phyloP scores from a whole-genome alignment of 1,140 invertebrate genomes.

The Zaprionus vittiger region DNA sequence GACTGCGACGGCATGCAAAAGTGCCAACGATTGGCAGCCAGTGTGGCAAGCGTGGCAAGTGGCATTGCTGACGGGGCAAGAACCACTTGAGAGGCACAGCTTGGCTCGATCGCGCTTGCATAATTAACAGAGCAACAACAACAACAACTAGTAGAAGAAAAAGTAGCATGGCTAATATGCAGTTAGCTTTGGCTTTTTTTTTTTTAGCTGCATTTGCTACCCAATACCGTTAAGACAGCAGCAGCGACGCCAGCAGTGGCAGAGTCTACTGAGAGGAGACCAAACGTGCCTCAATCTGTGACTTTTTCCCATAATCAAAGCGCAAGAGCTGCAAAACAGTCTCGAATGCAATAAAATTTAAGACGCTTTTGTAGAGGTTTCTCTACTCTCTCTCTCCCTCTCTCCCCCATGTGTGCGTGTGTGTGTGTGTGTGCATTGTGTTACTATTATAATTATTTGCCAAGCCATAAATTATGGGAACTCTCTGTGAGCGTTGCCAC shows the following conservation, averaged over 20 bases:
- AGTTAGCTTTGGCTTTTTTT: conserved; percentile 41
- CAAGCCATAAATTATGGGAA: conserved; percentile 76
- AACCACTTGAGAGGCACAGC: conserved; percentile 31
- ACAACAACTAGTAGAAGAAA: not conserved
- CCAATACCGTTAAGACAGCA: conserved; percentile 49
- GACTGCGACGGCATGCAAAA: not conserved
- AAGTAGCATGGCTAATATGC: conserved; percentile 40
- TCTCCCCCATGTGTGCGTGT: not conserved
- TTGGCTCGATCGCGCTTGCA: conserved; percentile 41
- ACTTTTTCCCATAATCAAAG: conserved; percentile 76
- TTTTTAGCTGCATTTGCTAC: conserved; percentile 7
- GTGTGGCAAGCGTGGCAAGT: conserved; percentile 17
- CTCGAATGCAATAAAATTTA: conserved; percentile 75
- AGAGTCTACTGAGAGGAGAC: not conserved
- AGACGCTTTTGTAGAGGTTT: conserved; percentile 66
- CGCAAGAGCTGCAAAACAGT: conserved; percentile 49
- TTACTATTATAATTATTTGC: conserved; percentile 80
- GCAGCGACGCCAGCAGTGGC: conserved; percentile 13
- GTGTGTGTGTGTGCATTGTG: conserved; percentile 57
- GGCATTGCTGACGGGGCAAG: conserved; percentile 30
- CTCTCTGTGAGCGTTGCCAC: conserved; percentile 64
- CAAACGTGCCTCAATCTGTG: conserved; percentile 13
- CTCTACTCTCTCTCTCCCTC: not conserved
- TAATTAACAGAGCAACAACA: conserved; percentile 46
- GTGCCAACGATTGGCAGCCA: conserved; percentile 14